Conservation (phyloP, 2,113 vertebrate species). For the Dromiciops gliroides region DNA sequence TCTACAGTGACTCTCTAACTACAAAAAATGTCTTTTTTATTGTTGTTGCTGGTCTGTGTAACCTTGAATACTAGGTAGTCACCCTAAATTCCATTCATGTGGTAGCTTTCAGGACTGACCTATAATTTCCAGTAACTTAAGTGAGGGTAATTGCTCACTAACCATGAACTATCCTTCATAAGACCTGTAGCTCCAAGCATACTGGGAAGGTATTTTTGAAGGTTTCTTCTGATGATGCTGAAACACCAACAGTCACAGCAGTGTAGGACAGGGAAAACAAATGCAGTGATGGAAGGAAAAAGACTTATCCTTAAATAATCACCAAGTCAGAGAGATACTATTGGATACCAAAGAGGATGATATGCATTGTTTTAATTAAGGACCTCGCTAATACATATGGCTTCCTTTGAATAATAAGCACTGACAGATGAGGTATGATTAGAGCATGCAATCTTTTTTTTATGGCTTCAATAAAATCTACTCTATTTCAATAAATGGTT, state of each 20-base stretch:
- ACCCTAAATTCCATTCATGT: background rate
- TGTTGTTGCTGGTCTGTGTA: slow-evolving; percentile 12
- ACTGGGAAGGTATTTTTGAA: slow-evolving; percentile 44
- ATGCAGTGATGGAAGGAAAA: slow-evolving; percentile 51
- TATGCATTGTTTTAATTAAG: slow-evolving; percentile 84
- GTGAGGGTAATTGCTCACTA: background rate
- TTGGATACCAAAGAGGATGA: slow-evolving; percentile 72
- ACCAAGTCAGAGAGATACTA: slow-evolving; percentile 64
- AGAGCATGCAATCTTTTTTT: slow-evolving; percentile 75
- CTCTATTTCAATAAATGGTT: slow-evolving; percentile 78
- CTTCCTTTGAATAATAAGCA: slow-evolving; percentile 82
- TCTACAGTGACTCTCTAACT: background rate
- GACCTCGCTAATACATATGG: slow-evolving; percentile 78
- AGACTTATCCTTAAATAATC: slow-evolving; percentile 66
- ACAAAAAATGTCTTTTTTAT: background rate
- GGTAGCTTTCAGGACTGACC: slow-evolving; percentile 5
- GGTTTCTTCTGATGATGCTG: background rate
- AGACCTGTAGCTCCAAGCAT: background rate
- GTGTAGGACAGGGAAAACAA: slow-evolving; percentile 27
- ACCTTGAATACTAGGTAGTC: background rate
- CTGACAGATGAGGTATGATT: slow-evolving; percentile 82
- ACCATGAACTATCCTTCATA: background rate
- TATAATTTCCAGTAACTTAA: background rate
- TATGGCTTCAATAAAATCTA: slow-evolving; percentile 82
- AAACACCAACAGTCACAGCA: slow-evolving; percentile 43